phyloP scores from a whole-genome alignment of 2,888 invertebrate species.

The Trachelus stipa region DNA sequence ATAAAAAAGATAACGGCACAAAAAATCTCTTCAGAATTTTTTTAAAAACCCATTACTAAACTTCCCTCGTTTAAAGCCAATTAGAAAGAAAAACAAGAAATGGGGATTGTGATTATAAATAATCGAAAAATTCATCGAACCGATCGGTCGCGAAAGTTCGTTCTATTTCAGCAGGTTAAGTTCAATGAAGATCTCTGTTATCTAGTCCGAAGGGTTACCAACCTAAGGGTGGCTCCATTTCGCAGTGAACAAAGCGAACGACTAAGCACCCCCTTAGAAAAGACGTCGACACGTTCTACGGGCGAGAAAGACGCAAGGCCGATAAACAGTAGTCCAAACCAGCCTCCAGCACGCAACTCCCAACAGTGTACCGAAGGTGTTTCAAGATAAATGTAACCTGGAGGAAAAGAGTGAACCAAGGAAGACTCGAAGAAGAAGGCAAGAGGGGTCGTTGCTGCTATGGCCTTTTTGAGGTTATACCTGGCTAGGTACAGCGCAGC shows the following conservation, averaged over 20 bases:
- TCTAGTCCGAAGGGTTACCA: background rate
- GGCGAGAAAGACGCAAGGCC: background rate
- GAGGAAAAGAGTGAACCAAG: background rate
- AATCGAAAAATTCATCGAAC: background rate
- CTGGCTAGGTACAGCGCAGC: background rate
- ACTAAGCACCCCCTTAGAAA: background rate
- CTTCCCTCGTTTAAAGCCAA: background rate
- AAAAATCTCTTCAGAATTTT: too few species aligned
- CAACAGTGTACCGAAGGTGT: background rate
- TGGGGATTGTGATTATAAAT: too few species aligned
- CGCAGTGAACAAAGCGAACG: background rate
- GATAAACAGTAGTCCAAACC: background rate
- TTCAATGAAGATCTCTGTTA: background rate
- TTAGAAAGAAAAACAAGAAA: background rate
- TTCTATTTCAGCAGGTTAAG: background rate
- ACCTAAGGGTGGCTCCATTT: background rate
- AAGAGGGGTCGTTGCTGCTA: background rate
- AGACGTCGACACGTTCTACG: background rate
- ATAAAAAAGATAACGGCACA: background rate
- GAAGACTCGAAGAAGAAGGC: background rate
- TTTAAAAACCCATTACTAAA: too few species aligned
- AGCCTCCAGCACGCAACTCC: background rate
- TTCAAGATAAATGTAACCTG: slow-evolving; percentile 18
- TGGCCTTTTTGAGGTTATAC: slow-evolving; percentile 2
- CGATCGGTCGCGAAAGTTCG: background rate